Conservation (phyloP, 2,113 vertebrate species). For the Penelope pileata region DNA sequence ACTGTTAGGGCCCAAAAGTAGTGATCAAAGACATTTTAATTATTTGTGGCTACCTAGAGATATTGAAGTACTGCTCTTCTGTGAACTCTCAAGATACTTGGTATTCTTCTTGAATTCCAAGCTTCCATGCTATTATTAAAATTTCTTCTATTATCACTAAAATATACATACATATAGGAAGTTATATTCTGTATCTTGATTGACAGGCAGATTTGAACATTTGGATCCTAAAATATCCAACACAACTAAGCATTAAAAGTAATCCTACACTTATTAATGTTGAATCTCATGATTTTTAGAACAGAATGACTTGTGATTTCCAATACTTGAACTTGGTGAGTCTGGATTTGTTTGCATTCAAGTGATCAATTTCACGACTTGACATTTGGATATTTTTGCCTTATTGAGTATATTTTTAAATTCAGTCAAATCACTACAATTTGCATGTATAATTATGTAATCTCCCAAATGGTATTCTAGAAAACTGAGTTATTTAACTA, state of each 20-base stretch:
- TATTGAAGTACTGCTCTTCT: neutral
- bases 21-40: conserved; percentile 3
- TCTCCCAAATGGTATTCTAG: neutral
- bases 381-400: neutral
- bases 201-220: neutral
- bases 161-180: neutral
- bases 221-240: neutral
- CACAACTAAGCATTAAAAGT: neutral
- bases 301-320: neutral
- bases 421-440: neutral
- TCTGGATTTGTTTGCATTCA: neutral
- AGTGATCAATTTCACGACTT: neutral
- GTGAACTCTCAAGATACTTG: neutral
- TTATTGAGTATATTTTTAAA: neutral
- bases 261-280: conserved; percentile 35
- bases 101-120: conserved; percentile 7
- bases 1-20: neutral
- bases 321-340: neutral
- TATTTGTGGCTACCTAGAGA: neutral
- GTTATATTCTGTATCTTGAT: neutral
- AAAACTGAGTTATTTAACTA: conserved; percentile 22
- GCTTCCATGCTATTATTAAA: conserved; percentile 16
- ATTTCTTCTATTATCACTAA: neutral
- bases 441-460: neutral
- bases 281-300: neutral